phyloP scores from a whole-genome alignment of 2,888 invertebrate species.

The Notodonta dromedarius region DNA sequence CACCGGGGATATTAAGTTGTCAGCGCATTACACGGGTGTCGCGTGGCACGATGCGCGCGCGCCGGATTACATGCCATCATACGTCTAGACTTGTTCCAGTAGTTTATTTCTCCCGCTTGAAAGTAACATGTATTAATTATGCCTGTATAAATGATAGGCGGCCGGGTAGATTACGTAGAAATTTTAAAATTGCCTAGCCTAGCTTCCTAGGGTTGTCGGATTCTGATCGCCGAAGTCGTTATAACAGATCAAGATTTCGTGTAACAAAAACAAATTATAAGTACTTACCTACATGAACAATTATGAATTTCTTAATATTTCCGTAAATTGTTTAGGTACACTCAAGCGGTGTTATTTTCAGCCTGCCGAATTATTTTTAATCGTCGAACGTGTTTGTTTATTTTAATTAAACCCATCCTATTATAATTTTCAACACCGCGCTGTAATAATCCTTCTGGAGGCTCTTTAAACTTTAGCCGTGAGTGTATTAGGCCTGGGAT shows the following conservation, averaged over 20 bases:
- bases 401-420: not conserved
- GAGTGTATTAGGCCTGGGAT: no score
- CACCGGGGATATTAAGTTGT: slow-evolving; percentile 38
- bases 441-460: not conserved
- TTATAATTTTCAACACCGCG: not conserved
- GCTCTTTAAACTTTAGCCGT: not conserved
- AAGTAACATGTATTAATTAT: not conserved
- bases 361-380: no score
- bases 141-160: not conserved
- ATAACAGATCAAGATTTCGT: no score
- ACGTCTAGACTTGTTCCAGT: slow-evolving; percentile 11
- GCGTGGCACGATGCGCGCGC: slow-evolving; percentile 30
- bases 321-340: no score
- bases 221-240: no score
- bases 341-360: no score
- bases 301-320: no score
- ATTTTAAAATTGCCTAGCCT: not conserved
- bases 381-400: no score
- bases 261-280: no score
- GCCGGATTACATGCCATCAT: slow-evolving; percentile 35
- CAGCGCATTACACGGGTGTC: slow-evolving; percentile 52
- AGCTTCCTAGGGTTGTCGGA: no score
- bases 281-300: no score
- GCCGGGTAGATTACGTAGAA: not conserved
- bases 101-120: not conserved